Evolutionary conservation across 2,888 invertebrate species (phyloP), one percentile per base, ranked within the genome.

Genomic region (Orthosia incerta): DNA sequence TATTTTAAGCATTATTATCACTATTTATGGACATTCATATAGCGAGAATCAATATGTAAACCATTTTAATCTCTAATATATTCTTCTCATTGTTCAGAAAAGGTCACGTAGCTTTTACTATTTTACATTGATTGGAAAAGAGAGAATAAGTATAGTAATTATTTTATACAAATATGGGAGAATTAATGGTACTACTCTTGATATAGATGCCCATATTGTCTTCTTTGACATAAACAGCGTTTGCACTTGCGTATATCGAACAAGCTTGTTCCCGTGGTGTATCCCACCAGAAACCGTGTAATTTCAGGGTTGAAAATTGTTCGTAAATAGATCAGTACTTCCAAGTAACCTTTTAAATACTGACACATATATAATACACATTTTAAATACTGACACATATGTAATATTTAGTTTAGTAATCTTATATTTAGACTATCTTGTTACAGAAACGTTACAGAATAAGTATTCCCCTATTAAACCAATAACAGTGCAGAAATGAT

Each of bases 401-500:
- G 9, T 39, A 39, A 39, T 39, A 39, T 39, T 39, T 9, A 39
- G 9, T 39, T 39, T 9, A 39, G 39, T 39, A 39, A 39, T 39
- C 39, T 0, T 9, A 39, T 39, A 39, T 39, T 39, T 39, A 9
- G 39, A 9, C 9, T 39, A 39, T 0, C 39, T n/a, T 15, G 9
- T n/a, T 11, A n/a, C 15, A 67, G 45, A 23, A 26, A 69, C n/a
- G 23, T 20, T 20, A 63, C 61, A 70, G 60, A n/a, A 31, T 62
- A 79, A 61, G 60, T 73, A 50, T 65, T 63, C 46, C 23, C 67
- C 73, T 81, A 81, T 77, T 84, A 84, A 73, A 76, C 67, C 71
- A 75, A 82, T 79, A 80, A 65, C 72, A 74, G 73, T 71, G 67
- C 63, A 83, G 71, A 87, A 84, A 89, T 86, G 72, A 85, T 86